These are phyloP conservation scores for Agriopis marginaria DNA, from an alignment of 2,888 invertebrate genomes.

Conservation along the genomic window DNA sequence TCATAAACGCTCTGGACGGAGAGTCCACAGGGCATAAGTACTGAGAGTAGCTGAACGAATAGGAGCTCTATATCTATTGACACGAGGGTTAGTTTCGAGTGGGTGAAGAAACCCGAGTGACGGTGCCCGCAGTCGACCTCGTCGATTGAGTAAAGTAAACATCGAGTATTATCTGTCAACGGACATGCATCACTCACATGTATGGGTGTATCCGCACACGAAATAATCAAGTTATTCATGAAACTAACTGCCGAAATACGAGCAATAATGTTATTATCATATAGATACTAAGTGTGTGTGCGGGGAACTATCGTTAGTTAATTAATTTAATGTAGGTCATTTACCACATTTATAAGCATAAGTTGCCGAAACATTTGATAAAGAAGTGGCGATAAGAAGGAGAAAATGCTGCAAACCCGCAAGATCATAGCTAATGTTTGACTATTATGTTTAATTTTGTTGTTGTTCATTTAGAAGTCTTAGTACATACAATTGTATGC, in stretches of 20 bases:
- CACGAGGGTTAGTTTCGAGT: slow-evolving; percentile 61
- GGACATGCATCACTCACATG: slow-evolving; percentile 74
- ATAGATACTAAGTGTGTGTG: slow-evolving; percentile 34
- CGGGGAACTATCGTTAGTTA: slow-evolving; percentile 40
- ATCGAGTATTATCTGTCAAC: slow-evolving; percentile 85
- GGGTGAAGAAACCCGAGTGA: slow-evolving; percentile 54
- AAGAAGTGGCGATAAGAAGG: slow-evolving; percentile 33
- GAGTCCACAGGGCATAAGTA: slow-evolving; percentile 69
- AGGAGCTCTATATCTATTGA: slow-evolving; percentile 66
- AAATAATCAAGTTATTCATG: slow-evolving; percentile 78
- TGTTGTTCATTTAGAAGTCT: neutral
- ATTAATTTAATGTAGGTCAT: slow-evolving; percentile 48
- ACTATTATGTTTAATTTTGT: neutral
- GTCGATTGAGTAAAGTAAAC: slow-evolving; percentile 85
- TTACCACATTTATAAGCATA: slow-evolving; percentile 36
- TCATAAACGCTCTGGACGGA: slow-evolving; percentile 70
- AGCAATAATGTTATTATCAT: slow-evolving; percentile 35
- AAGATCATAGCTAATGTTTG: neutral
- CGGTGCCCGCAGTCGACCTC: slow-evolving; percentile 72
- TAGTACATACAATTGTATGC: too few species aligned
- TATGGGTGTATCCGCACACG: slow-evolving; percentile 66
- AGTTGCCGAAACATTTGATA: slow-evolving; percentile 40
- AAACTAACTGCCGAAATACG: slow-evolving; percentile 62
- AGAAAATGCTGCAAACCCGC: slow-evolving; percentile 13
- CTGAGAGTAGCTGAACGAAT: slow-evolving; percentile 60